Evolutionary conservation across 53 echinoderm and acorn worm genomes (phyloP).

Genomic region (Holothuria scabra): DNA sequence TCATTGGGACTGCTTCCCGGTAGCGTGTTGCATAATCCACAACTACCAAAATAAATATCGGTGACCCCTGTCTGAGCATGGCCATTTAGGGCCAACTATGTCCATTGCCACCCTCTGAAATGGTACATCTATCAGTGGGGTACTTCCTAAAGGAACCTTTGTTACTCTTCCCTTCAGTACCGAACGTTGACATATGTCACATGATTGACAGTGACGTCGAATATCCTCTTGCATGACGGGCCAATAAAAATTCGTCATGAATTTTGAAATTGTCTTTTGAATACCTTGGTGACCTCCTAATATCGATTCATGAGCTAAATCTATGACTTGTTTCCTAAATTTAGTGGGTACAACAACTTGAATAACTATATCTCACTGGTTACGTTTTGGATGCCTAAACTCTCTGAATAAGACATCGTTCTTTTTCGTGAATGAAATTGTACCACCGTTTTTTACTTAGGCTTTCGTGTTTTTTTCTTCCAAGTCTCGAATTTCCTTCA

Average conservation of each 20-base stretch:
- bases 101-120: conserved; percentile 37
- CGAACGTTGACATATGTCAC: conserved; percentile 34
- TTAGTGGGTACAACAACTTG: conserved; percentile 40
- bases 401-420: too few species aligned
- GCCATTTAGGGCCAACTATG: conserved; percentile 22
- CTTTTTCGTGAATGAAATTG: not conserved
- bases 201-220: conserved; percentile 36
- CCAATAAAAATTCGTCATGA: conserved; percentile 37
- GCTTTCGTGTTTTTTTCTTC: conserved; percentile 7
- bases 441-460: not conserved
- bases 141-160: conserved; percentile 45
- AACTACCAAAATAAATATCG: conserved; percentile 30
- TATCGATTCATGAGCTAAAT: conserved; percentile 31
- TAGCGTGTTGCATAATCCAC: conserved; percentile 49
- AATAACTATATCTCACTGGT: not conserved
- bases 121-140: conserved; percentile 44
- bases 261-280: conserved; percentile 31
- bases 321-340: conserved; percentile 35
- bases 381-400: not conserved
- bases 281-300: conserved; percentile 36
- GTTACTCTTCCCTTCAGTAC: conserved; percentile 30
- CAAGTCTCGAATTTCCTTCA: not conserved
- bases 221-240: conserved; percentile 50
- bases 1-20: conserved; percentile 45
- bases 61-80: not conserved